Conservation (phyloP, 2,888 invertebrate species). For the Watsonalla cultraria region DNA sequence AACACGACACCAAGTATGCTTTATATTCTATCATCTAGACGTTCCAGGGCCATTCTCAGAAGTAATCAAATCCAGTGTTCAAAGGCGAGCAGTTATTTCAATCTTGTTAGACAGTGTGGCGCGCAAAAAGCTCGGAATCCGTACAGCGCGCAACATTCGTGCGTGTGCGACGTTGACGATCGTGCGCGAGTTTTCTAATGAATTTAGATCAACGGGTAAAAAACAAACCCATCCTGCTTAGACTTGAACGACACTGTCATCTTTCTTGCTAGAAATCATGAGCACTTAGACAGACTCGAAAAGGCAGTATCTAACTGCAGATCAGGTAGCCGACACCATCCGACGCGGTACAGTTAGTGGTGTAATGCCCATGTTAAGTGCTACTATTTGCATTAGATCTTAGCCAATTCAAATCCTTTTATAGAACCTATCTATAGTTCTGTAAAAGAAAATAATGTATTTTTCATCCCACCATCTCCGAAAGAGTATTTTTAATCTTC, state of each 20-base stretch:
- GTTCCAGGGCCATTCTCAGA: conserved; percentile 41
- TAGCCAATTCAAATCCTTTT: too few species aligned
- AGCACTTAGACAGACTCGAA: conserved; percentile 19
- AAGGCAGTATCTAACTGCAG: conserved; percentile 16
- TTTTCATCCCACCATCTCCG: too few species aligned
- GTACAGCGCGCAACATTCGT: conserved; percentile 40
- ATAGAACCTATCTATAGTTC: too few species aligned
- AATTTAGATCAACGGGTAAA: conserved; percentile 63
- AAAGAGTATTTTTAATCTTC: too few species aligned
- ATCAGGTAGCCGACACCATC: conserved; percentile 4
- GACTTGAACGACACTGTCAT: conserved; percentile 20
- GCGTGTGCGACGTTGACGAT: conserved; percentile 47
- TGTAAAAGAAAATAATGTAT: too few species aligned
- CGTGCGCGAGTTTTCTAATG: conserved; percentile 53
- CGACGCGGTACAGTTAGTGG: background rate
- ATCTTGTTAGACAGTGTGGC: conserved; percentile 64
- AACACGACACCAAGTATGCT: background rate
- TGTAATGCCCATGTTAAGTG: background rate
- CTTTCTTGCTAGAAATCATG: conserved; percentile 27
- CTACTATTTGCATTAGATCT: too few species aligned
- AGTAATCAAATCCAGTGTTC: conserved; percentile 51
- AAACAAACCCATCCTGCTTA: conserved; percentile 47
- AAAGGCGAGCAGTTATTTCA: conserved; percentile 62
- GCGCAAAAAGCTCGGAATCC: conserved; percentile 64
- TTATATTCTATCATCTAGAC: conserved; percentile 1